A percentile compares a stretch with the other conserved stretches of the same genome.
Evolutionary conservation across 2,797 vertebrate species (phyloP).

Genomic region (Dendrocincla tyrannina): DNA sequence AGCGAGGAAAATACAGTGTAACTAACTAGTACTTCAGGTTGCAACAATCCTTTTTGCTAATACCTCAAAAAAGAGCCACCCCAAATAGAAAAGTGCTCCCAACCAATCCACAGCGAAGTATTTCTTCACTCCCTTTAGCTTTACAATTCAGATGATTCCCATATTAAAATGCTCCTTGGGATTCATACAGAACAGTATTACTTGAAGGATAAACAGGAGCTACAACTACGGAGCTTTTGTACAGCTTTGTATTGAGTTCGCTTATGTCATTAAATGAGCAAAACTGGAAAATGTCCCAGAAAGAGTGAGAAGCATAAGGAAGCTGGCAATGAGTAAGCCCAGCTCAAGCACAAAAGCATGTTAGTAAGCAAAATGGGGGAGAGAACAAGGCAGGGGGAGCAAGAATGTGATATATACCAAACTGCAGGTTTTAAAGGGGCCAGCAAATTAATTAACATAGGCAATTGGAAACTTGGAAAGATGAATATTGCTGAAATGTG

Average conservation of each 20-base stretch:
- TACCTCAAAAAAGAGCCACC: not conserved
- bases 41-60: not conserved
- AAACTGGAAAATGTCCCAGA: conserved; percentile 56
- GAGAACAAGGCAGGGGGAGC: not conserved
- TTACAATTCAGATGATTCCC: not conserved
- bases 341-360: not conserved
- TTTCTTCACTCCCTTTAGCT: not conserved
- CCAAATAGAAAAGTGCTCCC: not conserved
- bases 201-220: conserved; percentile 16
- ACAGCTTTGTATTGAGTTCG: conserved; percentile 35
- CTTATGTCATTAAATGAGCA: conserved; percentile 47
- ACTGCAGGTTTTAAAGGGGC: not conserved
- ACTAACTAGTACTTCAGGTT: not conserved
- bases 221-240: not conserved
- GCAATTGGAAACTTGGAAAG: not conserved
- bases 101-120: not conserved
- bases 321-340: not conserved
- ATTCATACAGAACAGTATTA: not conserved
- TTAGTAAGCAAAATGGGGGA: conserved; percentile 14
- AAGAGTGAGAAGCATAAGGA: conserved; percentile 45
- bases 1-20: not conserved
- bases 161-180: not conserved
- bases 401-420: not conserved
- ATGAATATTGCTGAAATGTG: not conserved
- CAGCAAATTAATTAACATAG: not conserved